Evolutionary conservation across 2,113 vertebrate genomes (phyloP).

Genomic region (Bubalus kerabau): DNA sequence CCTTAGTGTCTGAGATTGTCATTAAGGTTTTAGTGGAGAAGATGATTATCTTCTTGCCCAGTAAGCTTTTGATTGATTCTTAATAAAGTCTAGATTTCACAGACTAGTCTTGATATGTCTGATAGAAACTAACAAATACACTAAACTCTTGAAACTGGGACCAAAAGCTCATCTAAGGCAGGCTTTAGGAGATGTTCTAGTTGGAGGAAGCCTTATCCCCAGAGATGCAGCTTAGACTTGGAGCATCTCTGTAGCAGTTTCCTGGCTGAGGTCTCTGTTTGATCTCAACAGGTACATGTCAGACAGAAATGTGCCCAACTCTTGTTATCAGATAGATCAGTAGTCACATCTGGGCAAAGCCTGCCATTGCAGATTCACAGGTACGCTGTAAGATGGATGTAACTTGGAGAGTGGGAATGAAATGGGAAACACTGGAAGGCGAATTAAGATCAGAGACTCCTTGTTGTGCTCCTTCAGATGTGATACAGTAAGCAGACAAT

Average conservation of each 20-base stretch:
- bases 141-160: background rate
- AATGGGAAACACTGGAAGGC: background rate
- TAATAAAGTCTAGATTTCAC: background rate
- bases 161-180: background rate
- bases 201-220: background rate
- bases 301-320: background rate
- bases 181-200: background rate
- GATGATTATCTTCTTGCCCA: background rate
- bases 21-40: background rate
- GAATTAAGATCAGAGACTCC: background rate
- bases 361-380: background rate
- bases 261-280: background rate
- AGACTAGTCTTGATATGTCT: background rate
- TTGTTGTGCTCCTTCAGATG: background rate
- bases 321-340: background rate
- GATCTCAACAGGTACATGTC: background rate
- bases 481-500: background rate
- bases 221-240: background rate
- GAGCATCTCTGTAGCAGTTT: background rate
- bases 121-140: background rate
- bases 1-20: background rate
- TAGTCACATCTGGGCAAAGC: background rate
- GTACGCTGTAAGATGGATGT: background rate
- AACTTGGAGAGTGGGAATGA: background rate
- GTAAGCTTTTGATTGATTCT: slow-evolving; percentile 4